Evolutionary conservation across 2,113 vertebrate genomes (phyloP).

Genomic region (Hipposideros armiger): DNA sequence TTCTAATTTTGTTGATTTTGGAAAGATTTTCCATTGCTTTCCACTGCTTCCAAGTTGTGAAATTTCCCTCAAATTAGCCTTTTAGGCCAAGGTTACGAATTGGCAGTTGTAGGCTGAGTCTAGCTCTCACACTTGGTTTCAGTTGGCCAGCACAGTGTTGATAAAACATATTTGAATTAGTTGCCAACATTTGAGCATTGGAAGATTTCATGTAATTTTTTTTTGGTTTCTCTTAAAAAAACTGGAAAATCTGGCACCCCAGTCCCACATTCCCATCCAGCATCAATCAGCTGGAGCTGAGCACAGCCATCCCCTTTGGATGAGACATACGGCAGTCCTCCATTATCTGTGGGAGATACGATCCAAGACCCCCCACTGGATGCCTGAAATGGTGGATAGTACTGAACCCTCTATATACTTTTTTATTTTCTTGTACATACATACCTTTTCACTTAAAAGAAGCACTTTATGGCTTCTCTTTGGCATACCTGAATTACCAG

Average conservation of each 20-base stretch:
- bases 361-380: background rate
- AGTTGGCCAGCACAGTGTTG: background rate
- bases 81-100: conserved; percentile 3
- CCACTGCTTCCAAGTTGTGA: conserved; percentile 25
- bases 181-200: background rate
- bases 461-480: background rate
- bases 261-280: background rate
- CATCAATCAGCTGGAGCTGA: background rate
- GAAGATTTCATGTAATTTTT: background rate
- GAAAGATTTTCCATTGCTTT: background rate
- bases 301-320: background rate
- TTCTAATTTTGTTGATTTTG: conserved; percentile 6
- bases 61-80: conserved; percentile 5
- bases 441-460: background rate
- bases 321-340: background rate
- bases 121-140: conserved; percentile 11
- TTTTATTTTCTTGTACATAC: background rate
- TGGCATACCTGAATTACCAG: background rate
- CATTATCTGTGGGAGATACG: background rate
- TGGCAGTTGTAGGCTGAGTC: background rate
- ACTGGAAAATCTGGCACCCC: background rate
- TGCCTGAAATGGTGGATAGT: background rate
- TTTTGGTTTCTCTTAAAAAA: conserved; percentile 15
- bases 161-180: conserved; percentile 41
- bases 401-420: background rate